A percentile compares a stretch with the other conserved stretches of the same genome.
These are phyloP conservation scores for Coendou prehensilis DNA, from an alignment of 2,797 vertebrate genomes.

Conservation along the genomic window DNA sequence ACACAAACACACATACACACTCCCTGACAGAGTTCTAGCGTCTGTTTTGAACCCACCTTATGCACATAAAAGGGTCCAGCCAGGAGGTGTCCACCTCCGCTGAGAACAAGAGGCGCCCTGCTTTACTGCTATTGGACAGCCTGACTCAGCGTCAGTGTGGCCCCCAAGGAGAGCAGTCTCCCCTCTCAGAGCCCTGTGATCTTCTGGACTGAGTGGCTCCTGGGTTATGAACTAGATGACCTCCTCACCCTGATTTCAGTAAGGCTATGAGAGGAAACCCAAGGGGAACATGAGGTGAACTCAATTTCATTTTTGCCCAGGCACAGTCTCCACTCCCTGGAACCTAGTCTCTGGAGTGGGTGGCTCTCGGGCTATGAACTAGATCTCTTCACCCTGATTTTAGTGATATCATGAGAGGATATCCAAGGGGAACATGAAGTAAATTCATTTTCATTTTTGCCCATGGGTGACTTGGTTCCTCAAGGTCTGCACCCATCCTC, in stretches of 20 bases:
- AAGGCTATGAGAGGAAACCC: slow-evolving; percentile 2
- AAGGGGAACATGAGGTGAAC: background rate
- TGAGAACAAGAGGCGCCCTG: background rate
- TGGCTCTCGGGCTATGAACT: background rate
- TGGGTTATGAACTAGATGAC: slow-evolving; percentile 32
- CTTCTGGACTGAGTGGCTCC: background rate
- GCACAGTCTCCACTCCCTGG: background rate
- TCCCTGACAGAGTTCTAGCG: background rate
- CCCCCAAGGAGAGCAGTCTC: background rate
- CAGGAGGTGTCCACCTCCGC: rapidly evolving
- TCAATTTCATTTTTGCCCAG: background rate
- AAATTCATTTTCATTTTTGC: background rate
- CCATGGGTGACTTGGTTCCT: background rate
- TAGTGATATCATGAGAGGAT: background rate
- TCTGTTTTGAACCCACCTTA: background rate
- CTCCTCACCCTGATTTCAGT: slow-evolving; percentile 49
- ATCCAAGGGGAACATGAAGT: background rate
- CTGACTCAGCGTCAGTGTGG: background rate
- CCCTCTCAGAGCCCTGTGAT: no score
- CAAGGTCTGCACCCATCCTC: rapidly evolving
- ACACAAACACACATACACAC: background rate
- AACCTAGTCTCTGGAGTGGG: background rate
- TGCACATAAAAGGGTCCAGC: background rate
- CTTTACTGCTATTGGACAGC: background rate
- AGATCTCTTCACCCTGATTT: background rate